Evolutionary conservation across 2,888 invertebrate species (phyloP).

Genomic region (Crematogaster levior): DNA sequence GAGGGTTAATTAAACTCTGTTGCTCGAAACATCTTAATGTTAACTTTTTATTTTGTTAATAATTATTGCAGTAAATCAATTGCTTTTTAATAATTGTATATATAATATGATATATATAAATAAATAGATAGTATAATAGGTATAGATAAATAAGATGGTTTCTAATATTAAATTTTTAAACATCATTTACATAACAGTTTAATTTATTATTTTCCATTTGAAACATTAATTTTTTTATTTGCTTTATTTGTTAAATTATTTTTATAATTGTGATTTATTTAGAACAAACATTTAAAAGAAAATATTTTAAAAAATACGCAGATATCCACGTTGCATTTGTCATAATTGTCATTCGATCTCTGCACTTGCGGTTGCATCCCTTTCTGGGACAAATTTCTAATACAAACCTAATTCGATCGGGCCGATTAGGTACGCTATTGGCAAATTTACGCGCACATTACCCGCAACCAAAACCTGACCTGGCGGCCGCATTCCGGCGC

Average conservation of each 20-base stretch:
- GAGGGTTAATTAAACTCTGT: too few species aligned
- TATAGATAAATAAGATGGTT: neutral
- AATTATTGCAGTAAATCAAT: neutral
- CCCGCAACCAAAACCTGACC: constrained; percentile 34
- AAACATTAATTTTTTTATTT: neutral
- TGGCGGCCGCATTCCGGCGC: constrained; percentile 65
- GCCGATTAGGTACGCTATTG: constrained; percentile 17
- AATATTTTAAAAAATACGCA: neutral
- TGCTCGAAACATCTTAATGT: too few species aligned
- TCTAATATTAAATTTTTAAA: neutral
- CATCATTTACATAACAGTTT: neutral
- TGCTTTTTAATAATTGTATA: neutral
- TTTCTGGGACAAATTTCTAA: constrained; percentile 22
- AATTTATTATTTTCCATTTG: neutral
- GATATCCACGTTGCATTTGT: neutral
- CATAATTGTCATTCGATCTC: neutral
- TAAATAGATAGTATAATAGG: too few species aligned
- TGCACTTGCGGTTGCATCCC: neutral
- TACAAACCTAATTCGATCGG: neutral
- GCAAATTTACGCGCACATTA: constrained; percentile 46
- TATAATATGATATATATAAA: neutral
- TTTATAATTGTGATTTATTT: neutral
- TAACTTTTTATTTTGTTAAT: neutral
- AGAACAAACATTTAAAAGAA: neutral
- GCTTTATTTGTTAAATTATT: neutral